phyloP scores from a whole-genome alignment of 2,797 vertebrate species.

The Lemur catta region DNA sequence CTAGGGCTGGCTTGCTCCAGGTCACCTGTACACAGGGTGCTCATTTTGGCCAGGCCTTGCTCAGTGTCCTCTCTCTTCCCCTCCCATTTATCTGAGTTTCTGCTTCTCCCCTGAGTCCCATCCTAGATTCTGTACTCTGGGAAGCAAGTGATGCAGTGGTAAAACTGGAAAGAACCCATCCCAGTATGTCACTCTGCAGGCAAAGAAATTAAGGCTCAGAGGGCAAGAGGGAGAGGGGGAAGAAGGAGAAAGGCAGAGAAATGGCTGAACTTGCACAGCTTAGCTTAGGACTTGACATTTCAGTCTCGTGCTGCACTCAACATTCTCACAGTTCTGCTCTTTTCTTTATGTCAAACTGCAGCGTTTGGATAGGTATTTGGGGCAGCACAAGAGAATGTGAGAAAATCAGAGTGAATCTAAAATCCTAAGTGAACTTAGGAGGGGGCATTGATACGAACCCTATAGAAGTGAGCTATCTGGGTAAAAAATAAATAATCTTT shows the following conservation, averaged over 20 bases:
- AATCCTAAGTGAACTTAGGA: background rate
- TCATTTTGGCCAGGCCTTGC: background rate
- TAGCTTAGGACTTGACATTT: background rate
- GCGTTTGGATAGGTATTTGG: too few species aligned
- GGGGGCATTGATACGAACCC: background rate
- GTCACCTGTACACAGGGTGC: too few species aligned
- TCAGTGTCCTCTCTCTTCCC: background rate
- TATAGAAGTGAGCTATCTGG: background rate
- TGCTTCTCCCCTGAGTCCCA: background rate
- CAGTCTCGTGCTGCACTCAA: background rate
- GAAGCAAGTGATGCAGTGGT: background rate
- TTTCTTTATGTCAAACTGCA: background rate
- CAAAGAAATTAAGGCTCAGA: background rate
- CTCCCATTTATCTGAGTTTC: background rate
- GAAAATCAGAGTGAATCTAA: background rate
- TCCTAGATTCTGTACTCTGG: background rate
- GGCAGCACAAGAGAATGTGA: background rate
- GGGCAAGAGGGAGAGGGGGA: too few species aligned
- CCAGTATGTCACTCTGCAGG: background rate
- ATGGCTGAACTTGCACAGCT: background rate
- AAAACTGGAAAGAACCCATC: background rate
- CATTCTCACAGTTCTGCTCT: background rate
- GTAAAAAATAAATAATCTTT: background rate
- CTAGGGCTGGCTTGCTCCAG: background rate
- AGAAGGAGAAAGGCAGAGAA: background rate